phyloP scores from a whole-genome alignment of 2,113 vertebrate genomes.

The Larimichthys polyactis region DNA sequence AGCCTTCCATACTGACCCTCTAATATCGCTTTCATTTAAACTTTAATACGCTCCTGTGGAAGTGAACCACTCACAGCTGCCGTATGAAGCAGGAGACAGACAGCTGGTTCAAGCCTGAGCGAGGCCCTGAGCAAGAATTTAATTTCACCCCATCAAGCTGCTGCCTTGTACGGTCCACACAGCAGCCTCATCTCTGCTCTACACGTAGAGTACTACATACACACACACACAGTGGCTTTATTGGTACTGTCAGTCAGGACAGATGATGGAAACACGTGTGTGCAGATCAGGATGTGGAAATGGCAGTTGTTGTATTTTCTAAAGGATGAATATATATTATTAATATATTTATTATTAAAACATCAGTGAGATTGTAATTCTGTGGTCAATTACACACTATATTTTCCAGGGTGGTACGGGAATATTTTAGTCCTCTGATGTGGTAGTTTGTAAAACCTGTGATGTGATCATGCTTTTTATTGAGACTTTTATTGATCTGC shows the following conservation, averaged over 20 bases:
- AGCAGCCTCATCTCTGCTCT: too few relatives aligned
- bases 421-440: neutral
- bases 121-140: neutral
- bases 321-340: too few relatives aligned
- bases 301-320: neutral
- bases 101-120: neutral
- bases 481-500: neutral
- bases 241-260: neutral
- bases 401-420: neutral
- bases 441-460: neutral
- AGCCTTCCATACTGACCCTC: neutral
- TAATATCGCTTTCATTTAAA: neutral
- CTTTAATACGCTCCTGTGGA: neutral
- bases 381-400: neutral
- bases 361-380: too few relatives aligned
- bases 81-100: neutral
- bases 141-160: neutral
- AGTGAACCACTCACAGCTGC: constrained; percentile 2
- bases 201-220: too few relatives aligned
- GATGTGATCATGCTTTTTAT: neutral
- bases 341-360: neutral
- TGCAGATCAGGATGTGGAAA: too few relatives aligned
- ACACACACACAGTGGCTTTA: neutral
- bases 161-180: neutral
- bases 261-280: neutral